Conservation (phyloP, 2,888 invertebrate genomes). For the Drosophila paucipuncta region DNA sequence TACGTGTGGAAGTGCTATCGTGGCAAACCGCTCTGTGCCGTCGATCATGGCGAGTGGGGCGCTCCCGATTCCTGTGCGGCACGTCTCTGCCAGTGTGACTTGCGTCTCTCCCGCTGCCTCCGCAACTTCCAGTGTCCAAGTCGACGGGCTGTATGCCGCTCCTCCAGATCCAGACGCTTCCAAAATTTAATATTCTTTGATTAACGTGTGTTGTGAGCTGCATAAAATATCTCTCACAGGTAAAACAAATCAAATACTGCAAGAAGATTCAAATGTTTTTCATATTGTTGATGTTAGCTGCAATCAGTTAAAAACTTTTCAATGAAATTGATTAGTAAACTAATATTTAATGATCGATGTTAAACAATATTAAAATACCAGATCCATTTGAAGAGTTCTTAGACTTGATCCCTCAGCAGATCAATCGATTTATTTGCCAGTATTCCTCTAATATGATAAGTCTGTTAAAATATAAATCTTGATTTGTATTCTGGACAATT, state of each 20-base stretch:
- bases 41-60: constrained; percentile 87
- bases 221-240: background rate
- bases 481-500: background rate
- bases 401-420: background rate
- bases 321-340: background rate
- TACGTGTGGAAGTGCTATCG: constrained; percentile 95
- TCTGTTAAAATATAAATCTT: background rate
- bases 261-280: background rate
- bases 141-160: constrained; percentile 89
- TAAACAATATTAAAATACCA: background rate
- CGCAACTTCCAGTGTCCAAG: constrained; percentile 91
- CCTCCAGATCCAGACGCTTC: constrained; percentile 90
- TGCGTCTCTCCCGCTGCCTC: constrained; percentile 92
- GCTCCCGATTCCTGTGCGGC: constrained; percentile 90
- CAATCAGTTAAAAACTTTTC: background rate
- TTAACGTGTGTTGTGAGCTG: constrained; percentile 19
- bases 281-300: background rate
- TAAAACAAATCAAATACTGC: background rate
- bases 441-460: background rate
- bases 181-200: constrained; percentile 88
- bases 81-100: constrained; percentile 93
- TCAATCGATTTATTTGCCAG: background rate
- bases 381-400: background rate
- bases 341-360: background rate
- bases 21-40: constrained; percentile 90